Evolutionary conservation across 2,888 invertebrate species (phyloP).

Genomic region (Acrobasis repandana): DNA sequence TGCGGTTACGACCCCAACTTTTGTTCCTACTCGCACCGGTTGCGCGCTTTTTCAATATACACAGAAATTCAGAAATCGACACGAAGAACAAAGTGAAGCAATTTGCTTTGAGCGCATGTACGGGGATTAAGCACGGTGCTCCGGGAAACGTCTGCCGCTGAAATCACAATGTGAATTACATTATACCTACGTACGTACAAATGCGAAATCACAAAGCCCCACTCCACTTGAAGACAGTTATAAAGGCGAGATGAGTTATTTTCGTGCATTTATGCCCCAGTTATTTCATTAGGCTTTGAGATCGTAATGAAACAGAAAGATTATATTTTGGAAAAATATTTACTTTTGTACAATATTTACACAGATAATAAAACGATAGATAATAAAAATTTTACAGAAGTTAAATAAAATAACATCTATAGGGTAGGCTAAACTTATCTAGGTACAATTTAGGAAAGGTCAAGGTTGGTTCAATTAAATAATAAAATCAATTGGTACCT

Average conservation of each 20-base stretch:
- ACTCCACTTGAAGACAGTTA: slow-evolving; percentile 43
- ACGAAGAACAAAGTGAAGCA: slow-evolving; percentile 41
- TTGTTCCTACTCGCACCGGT: slow-evolving; percentile 25
- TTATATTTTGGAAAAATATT: slow-evolving; percentile 69
- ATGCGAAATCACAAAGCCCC: slow-evolving; percentile 49
- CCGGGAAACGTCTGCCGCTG: slow-evolving; percentile 37
- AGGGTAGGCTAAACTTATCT: not conserved
- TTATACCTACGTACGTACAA: slow-evolving; percentile 35
- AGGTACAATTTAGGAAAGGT: not conserved
- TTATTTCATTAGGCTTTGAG: slow-evolving; percentile 27
- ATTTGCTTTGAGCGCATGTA: slow-evolving; percentile 44
- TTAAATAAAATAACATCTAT: slow-evolving; percentile 20
- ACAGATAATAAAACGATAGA: slow-evolving; percentile 36
- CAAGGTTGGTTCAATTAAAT: not conserved
- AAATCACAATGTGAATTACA: slow-evolving; percentile 49
- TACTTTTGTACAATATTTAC: slow-evolving; percentile 74
- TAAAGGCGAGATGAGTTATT: slow-evolving; percentile 39
- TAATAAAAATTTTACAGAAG: slow-evolving; percentile 40
- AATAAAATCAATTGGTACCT: not conserved
- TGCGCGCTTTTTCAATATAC: slow-evolving; percentile 28
- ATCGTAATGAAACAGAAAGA: slow-evolving; percentile 30
- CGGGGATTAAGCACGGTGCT: slow-evolving; percentile 44
- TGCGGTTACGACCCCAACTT: slow-evolving; percentile 9
- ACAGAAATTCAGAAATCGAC: slow-evolving; percentile 29
- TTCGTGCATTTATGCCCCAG: slow-evolving; percentile 27